phyloP scores from a whole-genome alignment of 2,888 invertebrate genomes.

The Amphiduros pacificus region DNA sequence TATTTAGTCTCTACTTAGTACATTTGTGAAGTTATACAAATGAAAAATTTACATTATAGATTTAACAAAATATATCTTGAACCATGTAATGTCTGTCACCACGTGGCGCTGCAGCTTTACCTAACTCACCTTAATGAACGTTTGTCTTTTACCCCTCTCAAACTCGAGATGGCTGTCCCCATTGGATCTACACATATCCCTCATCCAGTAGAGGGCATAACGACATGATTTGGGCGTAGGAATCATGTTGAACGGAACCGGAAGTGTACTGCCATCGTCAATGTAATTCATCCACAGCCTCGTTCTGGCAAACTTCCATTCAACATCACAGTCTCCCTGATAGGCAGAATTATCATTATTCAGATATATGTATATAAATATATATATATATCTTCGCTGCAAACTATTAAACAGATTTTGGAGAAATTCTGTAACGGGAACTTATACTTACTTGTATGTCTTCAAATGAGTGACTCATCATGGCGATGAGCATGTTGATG shows the following conservation, averaged over 20 bases:
- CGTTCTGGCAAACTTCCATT: conserved; percentile 78
- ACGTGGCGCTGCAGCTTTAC: no score
- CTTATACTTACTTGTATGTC: conserved; percentile 62
- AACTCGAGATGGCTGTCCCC: conserved; percentile 37
- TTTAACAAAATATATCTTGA: no score
- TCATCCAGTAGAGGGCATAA: conserved; percentile 44
- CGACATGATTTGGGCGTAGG: conserved; percentile 55
- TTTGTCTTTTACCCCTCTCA: conserved; percentile 45
- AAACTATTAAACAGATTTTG: background rate
- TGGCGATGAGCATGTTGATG: conserved; percentile 76
- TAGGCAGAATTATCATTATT: background rate
- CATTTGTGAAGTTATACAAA: no score
- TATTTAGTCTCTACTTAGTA: no score
- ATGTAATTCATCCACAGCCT: conserved; percentile 76
- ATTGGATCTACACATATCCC: conserved; percentile 34
- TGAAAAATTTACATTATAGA: no score
- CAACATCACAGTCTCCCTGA: conserved; percentile 65
- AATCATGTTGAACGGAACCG: conserved; percentile 72
- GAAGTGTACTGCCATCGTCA: conserved; percentile 70
- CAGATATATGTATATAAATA: background rate
- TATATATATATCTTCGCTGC: background rate
- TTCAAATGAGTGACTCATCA: conserved; percentile 76
- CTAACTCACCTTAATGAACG: conserved; percentile 55
- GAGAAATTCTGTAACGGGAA: background rate
- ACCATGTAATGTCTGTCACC: no score